Conservation (phyloP, 2,888 invertebrate genomes). For the Lithodes maja region DNA sequence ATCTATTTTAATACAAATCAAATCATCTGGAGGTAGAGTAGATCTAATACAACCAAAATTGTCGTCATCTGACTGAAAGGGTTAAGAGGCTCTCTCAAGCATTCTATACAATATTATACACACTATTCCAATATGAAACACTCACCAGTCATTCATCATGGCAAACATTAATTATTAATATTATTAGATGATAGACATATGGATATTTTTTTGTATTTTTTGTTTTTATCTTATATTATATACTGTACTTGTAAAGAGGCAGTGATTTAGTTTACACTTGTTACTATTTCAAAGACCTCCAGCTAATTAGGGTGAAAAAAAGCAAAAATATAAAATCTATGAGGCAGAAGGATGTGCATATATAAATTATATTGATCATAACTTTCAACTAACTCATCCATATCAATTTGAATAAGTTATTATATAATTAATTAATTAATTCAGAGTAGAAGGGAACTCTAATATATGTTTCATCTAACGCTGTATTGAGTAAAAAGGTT, state of each 20-base stretch:
- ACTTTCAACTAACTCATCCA: no score
- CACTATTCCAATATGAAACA: slow-evolving; percentile 69
- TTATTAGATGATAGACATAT: slow-evolving; percentile 43
- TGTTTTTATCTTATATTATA: no score
- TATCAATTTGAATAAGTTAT: no score
- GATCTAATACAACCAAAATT: no score
- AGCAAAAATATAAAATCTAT: slow-evolving; percentile 4
- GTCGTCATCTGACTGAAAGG: no score
- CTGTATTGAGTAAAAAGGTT: no score
- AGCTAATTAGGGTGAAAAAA: slow-evolving; percentile 9
- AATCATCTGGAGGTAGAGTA: no score
- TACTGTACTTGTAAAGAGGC: slow-evolving; percentile 30
- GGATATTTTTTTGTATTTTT: background rate
- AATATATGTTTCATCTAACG: no score
- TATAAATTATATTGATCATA: no score
- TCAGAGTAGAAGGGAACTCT: no score
- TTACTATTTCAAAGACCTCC: background rate
- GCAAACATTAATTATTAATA: slow-evolving; percentile 60
- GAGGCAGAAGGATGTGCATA: background rate
- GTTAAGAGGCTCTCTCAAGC: background rate
- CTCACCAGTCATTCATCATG: slow-evolving; percentile 61
- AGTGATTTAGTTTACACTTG: slow-evolving; percentile 38
- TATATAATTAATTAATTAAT: no score
- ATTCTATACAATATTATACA: slow-evolving; percentile 64
- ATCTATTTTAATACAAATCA: no score